These are phyloP conservation scores for Aldabrachelys gigantea DNA, from an alignment of 2,113 vertebrate genomes.

Conservation along the genomic window DNA sequence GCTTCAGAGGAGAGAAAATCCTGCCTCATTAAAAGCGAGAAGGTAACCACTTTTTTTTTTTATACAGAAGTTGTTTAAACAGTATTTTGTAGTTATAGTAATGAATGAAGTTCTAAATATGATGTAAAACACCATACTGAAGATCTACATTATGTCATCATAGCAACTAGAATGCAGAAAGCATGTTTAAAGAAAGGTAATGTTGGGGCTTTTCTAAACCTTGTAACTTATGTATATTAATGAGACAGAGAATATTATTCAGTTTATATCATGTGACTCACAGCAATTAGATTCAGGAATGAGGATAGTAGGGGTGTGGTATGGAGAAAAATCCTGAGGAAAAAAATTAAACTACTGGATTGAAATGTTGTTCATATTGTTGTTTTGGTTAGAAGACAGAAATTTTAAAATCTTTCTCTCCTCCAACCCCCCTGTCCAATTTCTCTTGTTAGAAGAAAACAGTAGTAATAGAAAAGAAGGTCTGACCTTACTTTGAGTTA, in stretches of 20 bases:
- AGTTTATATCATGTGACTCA: background rate
- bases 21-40: background rate
- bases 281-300: background rate
- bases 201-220: background rate
- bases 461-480: background rate
- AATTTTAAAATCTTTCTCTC: background rate
- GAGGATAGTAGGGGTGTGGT: background rate
- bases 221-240: background rate
- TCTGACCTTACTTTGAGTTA: background rate
- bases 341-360: background rate
- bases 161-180: background rate
- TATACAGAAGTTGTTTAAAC: slow-evolving; percentile 20
- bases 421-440: background rate
- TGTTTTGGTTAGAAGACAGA: background rate
- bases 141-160: background rate
- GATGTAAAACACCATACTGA: background rate
- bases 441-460: background rate
- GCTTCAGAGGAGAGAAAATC: background rate
- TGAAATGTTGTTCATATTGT: background rate
- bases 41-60: background rate
- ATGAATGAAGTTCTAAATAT: background rate
- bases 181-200: background rate
- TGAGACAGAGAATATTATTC: background rate
- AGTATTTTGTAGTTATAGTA: background rate
- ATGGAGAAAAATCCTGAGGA: background rate